phyloP scores from a whole-genome alignment of 2,797 vertebrate species.

The Ficedula albicollis region DNA sequence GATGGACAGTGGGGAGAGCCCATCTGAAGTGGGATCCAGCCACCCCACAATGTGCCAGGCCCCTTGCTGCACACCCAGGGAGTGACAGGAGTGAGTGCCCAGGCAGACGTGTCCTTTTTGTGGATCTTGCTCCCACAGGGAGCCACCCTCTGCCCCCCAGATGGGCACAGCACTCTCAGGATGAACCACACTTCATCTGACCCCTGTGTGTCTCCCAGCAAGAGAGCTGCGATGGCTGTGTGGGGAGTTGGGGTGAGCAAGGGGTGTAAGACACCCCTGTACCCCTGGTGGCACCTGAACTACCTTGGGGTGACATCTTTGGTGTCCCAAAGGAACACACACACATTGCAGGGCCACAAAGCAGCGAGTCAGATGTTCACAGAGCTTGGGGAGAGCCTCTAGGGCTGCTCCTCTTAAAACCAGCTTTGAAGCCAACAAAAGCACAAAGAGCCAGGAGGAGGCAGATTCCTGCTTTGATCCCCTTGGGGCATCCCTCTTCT shows the following conservation, averaged over 20 bases:
- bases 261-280: not conserved
- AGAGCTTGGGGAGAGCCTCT: accelerated
- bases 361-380: not conserved
- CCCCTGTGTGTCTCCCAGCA: accelerated
- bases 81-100: not conserved
- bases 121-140: not conserved
- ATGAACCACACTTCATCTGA: not conserved
- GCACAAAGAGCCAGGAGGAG: not conserved
- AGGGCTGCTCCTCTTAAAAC: not conserved
- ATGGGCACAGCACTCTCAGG: accelerated
- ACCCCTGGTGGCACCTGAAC: not conserved
- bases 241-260: not conserved
- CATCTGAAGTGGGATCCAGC: accelerated
- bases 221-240: not conserved
- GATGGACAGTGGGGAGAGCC: not conserved
- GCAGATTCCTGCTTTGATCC: conserved; percentile 44
- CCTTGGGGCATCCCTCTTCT: not conserved
- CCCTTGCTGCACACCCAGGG: not conserved
- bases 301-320: not conserved
- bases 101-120: not conserved
- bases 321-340: not conserved
- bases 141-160: not conserved
- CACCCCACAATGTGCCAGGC: not conserved
- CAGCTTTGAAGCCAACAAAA: conserved; percentile 14
- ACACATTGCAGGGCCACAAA: not conserved